Conservation (phyloP, 2,888 invertebrate species). For the Brachyptera risi region DNA sequence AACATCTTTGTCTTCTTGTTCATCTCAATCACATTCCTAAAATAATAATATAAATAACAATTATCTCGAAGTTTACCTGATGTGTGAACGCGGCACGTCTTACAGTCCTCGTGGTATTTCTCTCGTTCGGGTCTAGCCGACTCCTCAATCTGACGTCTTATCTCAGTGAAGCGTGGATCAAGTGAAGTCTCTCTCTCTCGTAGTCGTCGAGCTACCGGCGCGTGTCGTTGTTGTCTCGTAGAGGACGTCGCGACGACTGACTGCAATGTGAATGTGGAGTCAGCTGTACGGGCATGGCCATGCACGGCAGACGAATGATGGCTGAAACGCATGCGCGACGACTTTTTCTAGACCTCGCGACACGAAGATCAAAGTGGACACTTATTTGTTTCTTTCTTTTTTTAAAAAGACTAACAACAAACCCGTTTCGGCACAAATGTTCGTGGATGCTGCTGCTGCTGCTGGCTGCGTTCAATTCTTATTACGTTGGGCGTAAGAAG, state of each 20-base stretch:
- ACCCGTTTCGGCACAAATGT: neutral
- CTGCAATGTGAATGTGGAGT: neutral
- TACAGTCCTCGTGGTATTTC: no score
- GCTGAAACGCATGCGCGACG: slow-evolving; percentile 5
- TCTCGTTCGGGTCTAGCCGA: no score
- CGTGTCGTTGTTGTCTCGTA: neutral
- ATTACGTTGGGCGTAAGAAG: neutral
- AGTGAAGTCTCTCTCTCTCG: neutral
- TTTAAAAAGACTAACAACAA: neutral
- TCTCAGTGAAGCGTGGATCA: no score
- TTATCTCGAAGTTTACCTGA: neutral
- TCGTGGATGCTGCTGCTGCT: neutral
- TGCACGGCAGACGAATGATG: no score
- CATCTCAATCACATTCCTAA: neutral
- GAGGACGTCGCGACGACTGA: slow-evolving; percentile 9
- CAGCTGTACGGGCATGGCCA: no score
- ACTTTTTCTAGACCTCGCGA: neutral
- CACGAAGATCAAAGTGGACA: neutral
- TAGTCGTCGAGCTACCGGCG: neutral
- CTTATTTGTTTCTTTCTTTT: slow-evolving; percentile 4
- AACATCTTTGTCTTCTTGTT: neutral
- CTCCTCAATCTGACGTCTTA: no score
- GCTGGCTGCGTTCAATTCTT: neutral
- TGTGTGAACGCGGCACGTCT: no score
- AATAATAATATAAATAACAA: neutral